Base-by-base conservation (phyloP, 2,888 invertebrate genomes). In the Dasypogon diadema region DNA sequence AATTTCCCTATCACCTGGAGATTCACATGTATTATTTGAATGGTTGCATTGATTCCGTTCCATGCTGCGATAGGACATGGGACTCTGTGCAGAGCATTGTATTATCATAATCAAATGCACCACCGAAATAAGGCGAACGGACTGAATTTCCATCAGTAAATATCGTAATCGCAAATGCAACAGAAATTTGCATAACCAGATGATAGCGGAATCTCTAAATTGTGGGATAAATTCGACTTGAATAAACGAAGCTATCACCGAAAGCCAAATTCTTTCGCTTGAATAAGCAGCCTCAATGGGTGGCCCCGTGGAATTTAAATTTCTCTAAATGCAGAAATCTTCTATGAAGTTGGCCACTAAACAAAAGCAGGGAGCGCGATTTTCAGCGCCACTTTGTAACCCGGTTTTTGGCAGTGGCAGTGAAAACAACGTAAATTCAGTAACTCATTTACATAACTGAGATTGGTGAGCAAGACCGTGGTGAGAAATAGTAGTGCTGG, bases 171-270 rank as follows among this genome's bases (percentile, higher is more conserved):
- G 51, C 34, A 70, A 54, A 54, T 70, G 70, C 70, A 70, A 34
- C 54, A 30, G 16, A 70, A 70, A 70, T 70, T 70, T 70, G 70
- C 70, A 70, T 70, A 70, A 70, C 54, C 70, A 70, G 70, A 70
- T 54, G 70, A 70, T 70, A 54, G 54, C 54, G 16, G 51, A 70
- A 54, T 70, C 30, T 30, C 54, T 70, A 70, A 70, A 70, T 70
- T 54, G 51, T 54, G 5, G 70, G 70, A 70, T 70, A 54, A 54
- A 54, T 70, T 70, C 54, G 24, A 54, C 30, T 70, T 22, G 70
- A 34, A 34, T 70, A 70, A 54, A 70, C 34, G 54, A 51, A 70
- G 54, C 70, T 22, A 54, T 34, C 70, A 16, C 21, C 6, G 54
- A 54, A n/a, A 54, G 70, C 54, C 26, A 70, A 51, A 70, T 70